Base-by-base conservation (phyloP, 2,797 vertebrate species). In the Eurystomus glaucurus region DNA sequence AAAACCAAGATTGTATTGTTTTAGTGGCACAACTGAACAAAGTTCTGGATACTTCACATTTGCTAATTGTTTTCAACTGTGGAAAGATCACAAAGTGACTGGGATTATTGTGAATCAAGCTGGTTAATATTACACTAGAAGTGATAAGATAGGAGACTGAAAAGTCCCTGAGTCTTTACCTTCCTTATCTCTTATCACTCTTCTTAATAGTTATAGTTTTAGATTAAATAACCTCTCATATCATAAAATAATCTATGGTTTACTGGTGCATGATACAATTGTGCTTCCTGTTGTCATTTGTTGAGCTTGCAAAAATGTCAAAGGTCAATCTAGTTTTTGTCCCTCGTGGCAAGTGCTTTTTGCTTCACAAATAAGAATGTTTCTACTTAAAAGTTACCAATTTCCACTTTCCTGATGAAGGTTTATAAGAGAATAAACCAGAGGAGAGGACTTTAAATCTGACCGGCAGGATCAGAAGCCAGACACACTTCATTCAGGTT, bases 151-250 rank as follows among this genome's bases (percentile, higher is more conserved):
- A 95, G 0, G 58, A 95, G 92, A 85, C 94, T 77, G 92, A 97
- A 97, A 97, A 97, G 97, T 97, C 96, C 97, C 97, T 93, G 97
- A 97, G 90, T 97, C 97, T 97, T 96, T 98, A 77, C 96, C 91
- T 96, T 90, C 74, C 94, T 98, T 97, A 97, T 98, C 97, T 95
- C 92, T 97, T 97, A 97, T 96, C 96, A 8, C 65, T 93, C 66
- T 96, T 62, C 83, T 95, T 97, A 97, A 97, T 97, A 97, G 90
- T 97, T 97, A 96, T 94, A 71, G 91, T 95, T 98, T 96, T 84
- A 96, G 92, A 97, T 97, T 96, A 96, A 98, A 91, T 97, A 97
- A 96, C 90, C 91, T 95, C 43, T 84, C 57, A 22, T 97, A 94
- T 98, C 79, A 83, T 95, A 90, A 97, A 97, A 97, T 96, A 97